phyloP scores from a whole-genome alignment of 2,888 invertebrate genomes.

The Leptothorax acervorum region DNA sequence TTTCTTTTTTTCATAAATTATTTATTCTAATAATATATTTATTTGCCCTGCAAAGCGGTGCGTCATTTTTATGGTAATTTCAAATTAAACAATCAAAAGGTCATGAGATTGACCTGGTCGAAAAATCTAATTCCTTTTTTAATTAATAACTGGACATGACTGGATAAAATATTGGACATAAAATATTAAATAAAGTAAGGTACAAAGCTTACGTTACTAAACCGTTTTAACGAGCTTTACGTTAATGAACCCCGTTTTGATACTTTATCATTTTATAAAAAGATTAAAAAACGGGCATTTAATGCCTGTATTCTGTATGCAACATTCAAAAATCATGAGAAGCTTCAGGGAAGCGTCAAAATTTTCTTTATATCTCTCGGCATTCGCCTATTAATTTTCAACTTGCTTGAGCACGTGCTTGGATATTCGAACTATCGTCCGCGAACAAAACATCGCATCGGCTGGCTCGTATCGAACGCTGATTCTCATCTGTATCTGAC shows the following conservation, averaged over 20 bases:
- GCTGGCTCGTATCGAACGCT: constrained; percentile 53
- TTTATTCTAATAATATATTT: background rate
- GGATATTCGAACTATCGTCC: constrained; percentile 52
- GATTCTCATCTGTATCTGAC: constrained; percentile 73
- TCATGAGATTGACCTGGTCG: background rate
- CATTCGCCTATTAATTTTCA: constrained; percentile 68
- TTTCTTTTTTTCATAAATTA: constrained; percentile 5
- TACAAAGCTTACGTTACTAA: background rate
- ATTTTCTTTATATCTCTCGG: constrained; percentile 60
- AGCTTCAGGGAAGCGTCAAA: background rate
- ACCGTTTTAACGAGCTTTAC: too few species aligned
- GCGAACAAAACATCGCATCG: constrained; percentile 65
- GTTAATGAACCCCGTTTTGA: too few species aligned
- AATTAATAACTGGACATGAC: background rate
- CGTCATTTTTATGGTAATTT: background rate
- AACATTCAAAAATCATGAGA: background rate
- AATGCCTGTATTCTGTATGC: background rate
- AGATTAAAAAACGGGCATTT: background rate
- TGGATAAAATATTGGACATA: background rate
- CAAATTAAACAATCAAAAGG: background rate
- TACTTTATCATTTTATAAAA: background rate
- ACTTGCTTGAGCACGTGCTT: constrained; percentile 66
- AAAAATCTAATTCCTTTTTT: background rate
- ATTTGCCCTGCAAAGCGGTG: background rate
- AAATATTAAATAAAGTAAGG: background rate